phyloP scores from a whole-genome alignment of 2,113 vertebrate genomes.

The Forbesichthys agassizii region DNA sequence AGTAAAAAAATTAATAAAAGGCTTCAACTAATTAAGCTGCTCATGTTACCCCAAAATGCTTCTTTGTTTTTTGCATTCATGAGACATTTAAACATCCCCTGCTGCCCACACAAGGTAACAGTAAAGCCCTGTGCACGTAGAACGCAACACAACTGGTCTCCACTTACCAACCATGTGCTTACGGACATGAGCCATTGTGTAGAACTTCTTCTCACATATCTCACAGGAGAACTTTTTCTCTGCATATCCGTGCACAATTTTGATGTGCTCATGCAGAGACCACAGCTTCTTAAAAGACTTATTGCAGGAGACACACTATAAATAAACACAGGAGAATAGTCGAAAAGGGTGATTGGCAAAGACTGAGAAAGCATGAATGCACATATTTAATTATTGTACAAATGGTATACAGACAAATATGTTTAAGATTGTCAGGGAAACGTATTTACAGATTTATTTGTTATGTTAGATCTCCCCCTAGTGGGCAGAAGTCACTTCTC shows the following conservation, averaged over 20 bases:
- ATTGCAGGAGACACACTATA: constrained; percentile 95
- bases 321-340: constrained; percentile 9
- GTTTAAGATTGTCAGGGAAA: too few species aligned
- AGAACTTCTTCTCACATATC: constrained; percentile 99
- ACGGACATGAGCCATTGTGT: constrained; percentile 98
- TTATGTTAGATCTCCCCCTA: too few species aligned
- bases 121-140: neutral
- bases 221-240: constrained; percentile 99
- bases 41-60: too few species aligned
- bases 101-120: too few species aligned
- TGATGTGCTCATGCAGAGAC: constrained; percentile 98
- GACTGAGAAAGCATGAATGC: neutral
- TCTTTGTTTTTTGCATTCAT: neutral
- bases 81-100: neutral
- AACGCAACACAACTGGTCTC: neutral
- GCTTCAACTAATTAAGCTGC: too few species aligned
- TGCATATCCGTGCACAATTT: constrained; percentile 97
- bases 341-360: neutral
- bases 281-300: constrained; percentile 99
- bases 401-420: neutral
- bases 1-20: too few species aligned
- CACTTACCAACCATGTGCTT: constrained; percentile 99
- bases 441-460: neutral
- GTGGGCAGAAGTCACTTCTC: too few species aligned
- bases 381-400: neutral